Evolutionary conservation across 2,113 vertebrate genomes (phyloP).

Genomic region (Recurvirostra avosetta): DNA sequence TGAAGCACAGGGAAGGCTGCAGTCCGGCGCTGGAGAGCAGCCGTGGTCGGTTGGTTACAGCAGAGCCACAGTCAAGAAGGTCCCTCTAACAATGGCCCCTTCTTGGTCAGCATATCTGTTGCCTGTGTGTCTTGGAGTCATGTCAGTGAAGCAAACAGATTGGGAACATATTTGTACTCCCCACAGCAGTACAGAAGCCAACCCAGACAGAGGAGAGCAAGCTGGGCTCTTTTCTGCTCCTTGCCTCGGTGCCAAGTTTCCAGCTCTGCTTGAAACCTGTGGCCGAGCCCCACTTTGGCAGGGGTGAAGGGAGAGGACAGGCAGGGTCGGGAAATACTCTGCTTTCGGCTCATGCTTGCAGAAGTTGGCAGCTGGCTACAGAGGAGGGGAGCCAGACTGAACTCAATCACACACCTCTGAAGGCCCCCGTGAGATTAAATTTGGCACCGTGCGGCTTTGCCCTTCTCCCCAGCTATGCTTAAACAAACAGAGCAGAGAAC

Average conservation of each 20-base stretch:
- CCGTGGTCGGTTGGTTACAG: not conserved
- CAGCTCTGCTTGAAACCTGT: slow-evolving; percentile 25
- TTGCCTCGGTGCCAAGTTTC: not conserved
- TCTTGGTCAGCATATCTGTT: slow-evolving; percentile 30
- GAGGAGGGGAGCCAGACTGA: not conserved
- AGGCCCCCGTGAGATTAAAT: not conserved
- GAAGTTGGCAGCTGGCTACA: not conserved
- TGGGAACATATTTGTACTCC: slow-evolving; percentile 56
- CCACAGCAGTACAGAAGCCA: slow-evolving; percentile 37
- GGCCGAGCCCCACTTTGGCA: not conserved
- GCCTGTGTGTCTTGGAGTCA: slow-evolving; percentile 38
- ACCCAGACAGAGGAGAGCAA: slow-evolving; percentile 14
- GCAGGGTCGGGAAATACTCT: not conserved
- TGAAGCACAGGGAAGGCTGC: not conserved
- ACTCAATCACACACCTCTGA: not conserved
- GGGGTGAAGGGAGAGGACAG: not conserved
- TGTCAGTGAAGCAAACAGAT: slow-evolving; percentile 31
- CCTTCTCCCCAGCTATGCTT: not conserved
- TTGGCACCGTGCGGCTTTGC: not conserved
- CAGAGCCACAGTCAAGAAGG: not conserved
- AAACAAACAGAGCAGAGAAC: fast-evolving
- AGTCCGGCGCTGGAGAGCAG: not conserved
- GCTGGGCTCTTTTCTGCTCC: slow-evolving; percentile 38
- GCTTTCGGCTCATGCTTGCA: not conserved
- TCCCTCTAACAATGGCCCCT: slow-evolving; percentile 56